These are phyloP conservation scores for Physella acuta DNA, from an alignment of 1,140 invertebrate genomes.

Conservation along the genomic window DNA sequence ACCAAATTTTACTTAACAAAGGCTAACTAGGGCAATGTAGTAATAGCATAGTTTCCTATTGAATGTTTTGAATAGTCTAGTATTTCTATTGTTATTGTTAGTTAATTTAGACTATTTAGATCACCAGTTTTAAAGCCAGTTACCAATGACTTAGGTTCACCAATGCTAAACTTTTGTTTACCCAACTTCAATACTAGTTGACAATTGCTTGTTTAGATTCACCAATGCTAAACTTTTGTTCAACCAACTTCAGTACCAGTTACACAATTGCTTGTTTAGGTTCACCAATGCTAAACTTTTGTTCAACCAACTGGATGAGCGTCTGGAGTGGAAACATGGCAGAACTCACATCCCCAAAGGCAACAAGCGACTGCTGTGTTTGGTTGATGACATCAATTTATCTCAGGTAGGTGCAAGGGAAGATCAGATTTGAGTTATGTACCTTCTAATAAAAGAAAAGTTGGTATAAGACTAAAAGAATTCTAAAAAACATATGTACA, in stretches of 20 bases:
- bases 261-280: too few relatives aligned
- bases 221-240: conserved; percentile 49
- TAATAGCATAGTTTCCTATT: background rate
- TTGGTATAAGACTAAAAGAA: too few relatives aligned
- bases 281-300: conserved; percentile 56
- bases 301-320: conserved; percentile 55
- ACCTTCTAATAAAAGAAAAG: too few relatives aligned
- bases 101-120: background rate
- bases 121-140: too few relatives aligned
- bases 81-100: background rate
- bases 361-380: conserved; percentile 57
- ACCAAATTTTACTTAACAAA: too few relatives aligned
- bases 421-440: too few relatives aligned
- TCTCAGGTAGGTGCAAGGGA: conserved; percentile 53
- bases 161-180: conserved; percentile 51
- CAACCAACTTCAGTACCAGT: too few relatives aligned
- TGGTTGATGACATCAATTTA: conserved; percentile 59
- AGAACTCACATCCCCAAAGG: conserved; percentile 57
- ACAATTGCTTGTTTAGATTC: background rate
- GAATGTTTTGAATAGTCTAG: background rate
- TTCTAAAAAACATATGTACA: too few relatives aligned
- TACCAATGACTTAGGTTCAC: background rate
- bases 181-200: too few relatives aligned
- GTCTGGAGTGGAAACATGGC: conserved; percentile 59
- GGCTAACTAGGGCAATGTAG: too few relatives aligned